Evolutionary conservation across 2,797 vertebrate genomes (phyloP), one percentile per base, ranked within the genome.

Genomic region (Enteromius mattozi): DNA sequence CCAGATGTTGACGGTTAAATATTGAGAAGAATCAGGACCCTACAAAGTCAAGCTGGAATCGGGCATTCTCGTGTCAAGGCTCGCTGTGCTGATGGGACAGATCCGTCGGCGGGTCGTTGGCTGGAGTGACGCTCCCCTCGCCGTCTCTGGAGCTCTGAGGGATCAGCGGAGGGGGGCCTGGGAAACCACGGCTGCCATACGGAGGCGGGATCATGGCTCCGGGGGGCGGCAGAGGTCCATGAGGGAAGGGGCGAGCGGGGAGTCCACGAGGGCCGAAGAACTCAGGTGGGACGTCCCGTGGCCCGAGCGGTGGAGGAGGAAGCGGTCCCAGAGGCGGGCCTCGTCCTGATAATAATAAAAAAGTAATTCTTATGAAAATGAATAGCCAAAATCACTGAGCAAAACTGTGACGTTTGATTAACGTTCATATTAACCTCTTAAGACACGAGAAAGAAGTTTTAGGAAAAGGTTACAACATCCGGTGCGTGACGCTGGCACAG

Each of bases 191-290:
- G 51, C 90, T 85, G 21, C 90, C 91, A 0, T 90, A 70, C 0
- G 89, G 88, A 40, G 92, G 92, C 2, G 87, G 90, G 42, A 80
- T 66, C 68, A 78, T 87, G 21, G 91, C 49, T 19, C 89, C 92
- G 7, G 91, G 92, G 19, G 90, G 93, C 17, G 85, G 82, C 14
- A 86, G 42, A 54, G 77, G 42, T 24, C 87, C 86, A 9, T 84
- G 69, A 4, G 35, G 45, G 61, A 96, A 91, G 91, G 96, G 94
- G 92, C 93, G 81, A 72, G 88, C 90, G 69, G 89, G 92, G 49
- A 88, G 95, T 78, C 97, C 95, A 81, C 95, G 96, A 9, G 95
- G 91, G 27, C 94, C 94, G 3, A 94, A 92, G 83, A 90, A 94
- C 21, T 94, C 94, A 10, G 91, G 92, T 19, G 91, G 92, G 85